phyloP scores from a whole-genome alignment of 2,888 invertebrate genomes.

The Polydrusus tereticollis region DNA sequence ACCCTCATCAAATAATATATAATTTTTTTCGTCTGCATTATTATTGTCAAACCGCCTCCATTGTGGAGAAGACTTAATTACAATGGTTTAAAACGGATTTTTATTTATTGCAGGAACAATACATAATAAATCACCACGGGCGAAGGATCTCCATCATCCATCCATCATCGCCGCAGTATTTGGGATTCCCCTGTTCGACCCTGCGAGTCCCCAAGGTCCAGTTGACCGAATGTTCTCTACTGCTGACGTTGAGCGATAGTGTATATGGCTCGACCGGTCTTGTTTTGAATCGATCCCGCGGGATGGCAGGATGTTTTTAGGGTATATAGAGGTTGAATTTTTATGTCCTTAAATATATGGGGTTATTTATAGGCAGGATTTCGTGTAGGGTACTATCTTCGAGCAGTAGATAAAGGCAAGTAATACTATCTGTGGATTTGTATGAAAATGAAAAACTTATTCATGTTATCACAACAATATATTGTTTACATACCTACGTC shows the following conservation, averaged over 20 bases:
- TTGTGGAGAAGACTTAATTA: too few species aligned
- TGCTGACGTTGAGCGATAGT: constrained; percentile 60
- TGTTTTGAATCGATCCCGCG: constrained; percentile 45
- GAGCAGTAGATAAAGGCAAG: too few species aligned
- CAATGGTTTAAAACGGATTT: too few species aligned
- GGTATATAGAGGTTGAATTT: constrained; percentile 45
- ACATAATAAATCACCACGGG: constrained; percentile 32
- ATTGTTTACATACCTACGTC: too few species aligned
- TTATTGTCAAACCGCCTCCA: too few species aligned
- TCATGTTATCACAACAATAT: too few species aligned
- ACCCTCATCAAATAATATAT: too few species aligned
- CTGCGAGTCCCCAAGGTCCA: constrained; percentile 57
- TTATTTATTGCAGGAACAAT: constrained; percentile 10
- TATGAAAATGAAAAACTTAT: too few species aligned
- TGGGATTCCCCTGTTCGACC: constrained; percentile 21
- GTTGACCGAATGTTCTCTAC: constrained; percentile 61
- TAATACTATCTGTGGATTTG: too few species aligned
- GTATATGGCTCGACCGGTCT: constrained; percentile 40
- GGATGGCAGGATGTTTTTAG: constrained; percentile 40
- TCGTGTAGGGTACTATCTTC: too few species aligned
- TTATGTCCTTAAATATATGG: constrained; percentile 37
- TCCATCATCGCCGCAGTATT: constrained; percentile 39
- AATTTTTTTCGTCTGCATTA: too few species aligned
- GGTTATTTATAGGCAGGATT: background rate
- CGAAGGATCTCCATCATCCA: constrained; percentile 31